Conservation (phyloP, 2,113 vertebrate species). For the Gila orcuttii region DNA sequence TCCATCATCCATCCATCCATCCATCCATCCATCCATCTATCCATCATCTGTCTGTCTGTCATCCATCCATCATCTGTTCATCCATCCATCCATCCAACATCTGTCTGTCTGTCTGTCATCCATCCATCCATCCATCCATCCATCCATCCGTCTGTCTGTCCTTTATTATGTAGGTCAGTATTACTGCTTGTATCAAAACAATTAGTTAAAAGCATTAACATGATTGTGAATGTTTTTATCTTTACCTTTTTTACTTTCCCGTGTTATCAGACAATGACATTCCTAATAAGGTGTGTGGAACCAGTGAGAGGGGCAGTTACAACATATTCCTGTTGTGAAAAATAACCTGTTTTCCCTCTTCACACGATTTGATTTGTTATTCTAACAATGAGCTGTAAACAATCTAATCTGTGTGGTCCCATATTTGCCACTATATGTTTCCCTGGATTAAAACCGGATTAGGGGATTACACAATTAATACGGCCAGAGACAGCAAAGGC, state of each 20-base stretch:
- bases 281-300: background rate
- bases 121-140: background rate
- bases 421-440: constrained; percentile 55
- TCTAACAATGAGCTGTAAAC: constrained; percentile 50
- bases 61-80: too few relatives aligned
- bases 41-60: too few relatives aligned
- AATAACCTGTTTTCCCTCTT: constrained; percentile 38
- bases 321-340: background rate
- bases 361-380: constrained; percentile 39
- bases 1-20: too few relatives aligned
- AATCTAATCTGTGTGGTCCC: constrained; percentile 53
- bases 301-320: background rate
- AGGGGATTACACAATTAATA: constrained; percentile 59
- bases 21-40: too few relatives aligned
- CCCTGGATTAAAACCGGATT: constrained; percentile 60
- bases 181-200: constrained; percentile 7
- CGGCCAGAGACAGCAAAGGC: constrained; percentile 31
- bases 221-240: background rate
- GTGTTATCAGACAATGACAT: background rate
- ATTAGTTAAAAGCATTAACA: background rate
- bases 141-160: background rate
- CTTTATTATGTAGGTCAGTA: background rate
- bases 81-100: too few relatives aligned
- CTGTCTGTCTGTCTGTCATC: too few relatives aligned
- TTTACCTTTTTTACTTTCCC: background rate